Base-by-base conservation (phyloP, 1,140 invertebrate genomes). In the Procambarus virginalis region DNA sequence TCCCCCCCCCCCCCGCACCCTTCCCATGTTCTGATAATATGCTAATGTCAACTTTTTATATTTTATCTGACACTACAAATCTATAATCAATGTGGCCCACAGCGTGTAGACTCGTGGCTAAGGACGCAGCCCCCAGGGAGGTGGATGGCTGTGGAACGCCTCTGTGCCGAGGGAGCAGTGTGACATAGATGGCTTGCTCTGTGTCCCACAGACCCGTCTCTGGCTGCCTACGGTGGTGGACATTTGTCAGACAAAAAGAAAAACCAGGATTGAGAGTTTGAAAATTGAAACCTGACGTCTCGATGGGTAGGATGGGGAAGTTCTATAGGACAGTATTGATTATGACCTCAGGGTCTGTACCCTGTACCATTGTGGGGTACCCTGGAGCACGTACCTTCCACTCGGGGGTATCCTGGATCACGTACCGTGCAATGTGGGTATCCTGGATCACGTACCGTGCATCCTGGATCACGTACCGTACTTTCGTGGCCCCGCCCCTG, bases 1-100 rank as follows among this genome's bases (percentile, higher is more conserved):
- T 70, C 79, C 58, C 34, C 34, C 34, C 34, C 34, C 34, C 34
- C 34, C 34, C 34, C 0, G n/a, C n/a, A n/a, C n/a, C 86, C 85
- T 58, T 80, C 86, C 78, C 45, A 75, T 82, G 60, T 88, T 77
- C 87, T 89, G 87, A 89, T 89, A 84, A 89, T 84, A 89, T 89
- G 87, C 87, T 89, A 89, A 89, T 89, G 87, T 89, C 87, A 84
- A 89, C 87, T 89, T 89, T 89, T 89, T 89, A 84, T 81, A 84
- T 89, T 89, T 89, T 89, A 89, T 89, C 87, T 89, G 81, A 89
- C 87, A 89, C 87, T 89, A 75, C 87, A 89, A 84, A 89, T 89
- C 87, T 89, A 89, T 89, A 89, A 89, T 89, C 87, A 89, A 89
- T 89, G 87, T 89, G 0, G 87, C 81, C 81, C 81, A n/a, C 81